phyloP scores from a whole-genome alignment of 2,113 vertebrate genomes.

The Siphamia tubifer region DNA sequence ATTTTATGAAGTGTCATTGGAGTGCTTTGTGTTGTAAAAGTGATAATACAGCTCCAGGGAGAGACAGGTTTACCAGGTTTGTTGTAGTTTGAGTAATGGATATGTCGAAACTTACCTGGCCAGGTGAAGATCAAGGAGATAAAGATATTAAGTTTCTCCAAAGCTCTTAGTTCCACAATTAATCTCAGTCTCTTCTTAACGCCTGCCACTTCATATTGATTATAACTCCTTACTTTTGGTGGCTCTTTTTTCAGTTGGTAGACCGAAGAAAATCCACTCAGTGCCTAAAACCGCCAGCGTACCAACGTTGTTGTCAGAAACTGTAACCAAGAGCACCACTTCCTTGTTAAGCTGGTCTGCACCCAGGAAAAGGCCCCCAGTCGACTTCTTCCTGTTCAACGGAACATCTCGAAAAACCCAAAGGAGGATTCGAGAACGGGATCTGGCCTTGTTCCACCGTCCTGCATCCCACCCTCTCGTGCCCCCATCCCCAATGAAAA shows the following conservation, averaged over 20 bases:
- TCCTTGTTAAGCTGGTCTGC: conserved; percentile 86
- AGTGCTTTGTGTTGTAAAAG: conserved; percentile 4
- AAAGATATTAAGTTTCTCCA: conserved; percentile 40
- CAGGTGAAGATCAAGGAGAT: conserved; percentile 48
- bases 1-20: conserved; percentile 16
- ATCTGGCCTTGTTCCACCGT: conserved; percentile 79
- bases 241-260: conserved; percentile 72
- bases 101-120: conserved; percentile 43
- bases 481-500: conserved; percentile 67
- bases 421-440: conserved; percentile 81
- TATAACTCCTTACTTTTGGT: conserved; percentile 7
- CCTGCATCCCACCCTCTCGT: conserved; percentile 72
- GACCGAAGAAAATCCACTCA: conserved; percentile 80
- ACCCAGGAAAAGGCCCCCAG: conserved; percentile 81
- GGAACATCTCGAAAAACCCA: conserved; percentile 84
- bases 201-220: conserved; percentile 33
- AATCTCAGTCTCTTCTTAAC: conserved; percentile 35
- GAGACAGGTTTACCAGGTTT: conserved; percentile 60
- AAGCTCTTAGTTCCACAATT: conserved; percentile 29
- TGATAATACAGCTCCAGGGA: conserved; percentile 13
- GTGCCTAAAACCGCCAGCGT: conserved; percentile 71
- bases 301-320: conserved; percentile 47
- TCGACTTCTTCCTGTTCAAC: conserved; percentile 92
- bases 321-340: conserved; percentile 73
- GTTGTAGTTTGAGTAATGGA: conserved; percentile 40